phyloP scores from a whole-genome alignment of 2,797 vertebrate genomes.

The Crax fasciolata region DNA sequence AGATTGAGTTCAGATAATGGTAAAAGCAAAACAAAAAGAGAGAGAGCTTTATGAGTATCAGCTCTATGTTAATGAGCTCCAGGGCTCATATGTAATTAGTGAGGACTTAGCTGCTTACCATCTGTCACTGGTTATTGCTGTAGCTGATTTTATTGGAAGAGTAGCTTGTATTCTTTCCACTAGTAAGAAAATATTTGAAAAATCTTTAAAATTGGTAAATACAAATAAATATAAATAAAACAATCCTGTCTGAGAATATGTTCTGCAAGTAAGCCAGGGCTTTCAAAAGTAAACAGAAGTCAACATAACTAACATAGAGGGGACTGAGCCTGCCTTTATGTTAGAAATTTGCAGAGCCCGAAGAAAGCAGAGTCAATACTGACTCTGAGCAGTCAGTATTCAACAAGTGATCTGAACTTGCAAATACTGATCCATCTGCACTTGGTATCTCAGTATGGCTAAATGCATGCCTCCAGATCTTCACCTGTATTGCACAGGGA shows the following conservation, averaged over 20 bases:
- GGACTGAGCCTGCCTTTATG: neutral
- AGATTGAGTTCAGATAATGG: neutral
- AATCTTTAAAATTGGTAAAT: neutral
- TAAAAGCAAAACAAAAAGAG: neutral
- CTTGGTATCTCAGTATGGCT: neutral
- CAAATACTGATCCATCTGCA: neutral
- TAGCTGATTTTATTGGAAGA: neutral
- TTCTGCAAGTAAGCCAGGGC: neutral
- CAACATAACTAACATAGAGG: too few species aligned
- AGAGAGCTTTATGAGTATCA: neutral
- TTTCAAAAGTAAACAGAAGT: neutral
- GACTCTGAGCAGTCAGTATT: neutral
- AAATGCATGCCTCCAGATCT: neutral
- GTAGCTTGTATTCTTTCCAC: neutral
- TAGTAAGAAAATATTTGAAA: neutral
- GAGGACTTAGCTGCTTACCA: neutral
- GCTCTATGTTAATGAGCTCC: neutral
- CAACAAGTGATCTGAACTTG: neutral
- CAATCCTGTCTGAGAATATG: neutral
- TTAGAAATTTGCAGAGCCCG: neutral
- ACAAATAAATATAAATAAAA: neutral
- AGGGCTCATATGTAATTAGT: neutral
- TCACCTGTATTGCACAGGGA: neutral
- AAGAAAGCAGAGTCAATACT: neutral
- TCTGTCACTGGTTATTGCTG: neutral